Conservation (phyloP, 2,888 invertebrate species). For the Suillia variegata region DNA sequence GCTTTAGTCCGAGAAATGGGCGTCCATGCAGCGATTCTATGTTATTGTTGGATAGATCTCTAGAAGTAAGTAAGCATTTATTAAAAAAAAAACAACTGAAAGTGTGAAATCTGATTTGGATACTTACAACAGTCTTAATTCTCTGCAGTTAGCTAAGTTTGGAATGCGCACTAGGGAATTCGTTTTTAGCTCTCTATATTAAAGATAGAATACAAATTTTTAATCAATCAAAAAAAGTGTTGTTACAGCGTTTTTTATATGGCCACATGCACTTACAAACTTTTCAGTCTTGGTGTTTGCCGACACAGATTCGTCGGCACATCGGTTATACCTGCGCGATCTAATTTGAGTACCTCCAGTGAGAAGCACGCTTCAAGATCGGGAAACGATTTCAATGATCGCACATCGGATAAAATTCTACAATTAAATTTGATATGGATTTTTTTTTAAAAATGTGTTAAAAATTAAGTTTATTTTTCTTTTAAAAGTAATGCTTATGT, state of each 20-base stretch:
- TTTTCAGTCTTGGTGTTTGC: constrained; percentile 78
- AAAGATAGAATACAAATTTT: not conserved
- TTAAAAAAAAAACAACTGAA: constrained; percentile 8
- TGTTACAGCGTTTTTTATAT: too few relatives aligned
- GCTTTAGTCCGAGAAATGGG: constrained; percentile 74
- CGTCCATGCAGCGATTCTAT: constrained; percentile 74
- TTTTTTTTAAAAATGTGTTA: too few relatives aligned
- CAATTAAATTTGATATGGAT: too few relatives aligned
- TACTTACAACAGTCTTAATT: constrained; percentile 84
- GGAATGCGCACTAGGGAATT: constrained; percentile 80
- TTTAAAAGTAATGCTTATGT: not conserved
- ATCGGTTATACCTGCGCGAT: constrained; percentile 76
- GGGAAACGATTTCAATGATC: constrained; percentile 79
- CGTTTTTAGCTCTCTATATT: constrained; percentile 81
- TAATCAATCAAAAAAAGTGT: not conserved
- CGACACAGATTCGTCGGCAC: constrained; percentile 79
- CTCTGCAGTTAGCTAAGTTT: constrained; percentile 76
- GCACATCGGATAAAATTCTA: constrained; percentile 86
- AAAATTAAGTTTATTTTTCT: too few relatives aligned
- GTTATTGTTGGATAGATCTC: constrained; percentile 86
- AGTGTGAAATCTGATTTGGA: too few relatives aligned
- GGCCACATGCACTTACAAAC: constrained; percentile 83
- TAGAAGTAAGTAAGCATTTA: constrained; percentile 57
- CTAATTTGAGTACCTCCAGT: constrained; percentile 80
- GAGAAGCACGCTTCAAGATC: constrained; percentile 79